Evolutionary conservation across 2,113 vertebrate species (phyloP).

Genomic region (Pavo muticus): DNA sequence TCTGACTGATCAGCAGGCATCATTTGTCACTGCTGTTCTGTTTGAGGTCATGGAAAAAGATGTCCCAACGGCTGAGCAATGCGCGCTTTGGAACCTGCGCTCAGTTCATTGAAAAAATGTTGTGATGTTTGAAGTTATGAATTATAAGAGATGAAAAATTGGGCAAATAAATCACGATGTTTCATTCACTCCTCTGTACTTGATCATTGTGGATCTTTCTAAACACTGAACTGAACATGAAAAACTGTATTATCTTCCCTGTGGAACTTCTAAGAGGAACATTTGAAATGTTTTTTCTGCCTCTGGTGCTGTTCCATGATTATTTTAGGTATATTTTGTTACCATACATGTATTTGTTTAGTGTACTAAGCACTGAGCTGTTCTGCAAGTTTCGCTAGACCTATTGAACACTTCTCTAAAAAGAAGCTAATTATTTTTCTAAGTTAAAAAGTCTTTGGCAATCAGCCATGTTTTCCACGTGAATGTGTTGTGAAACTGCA

Average conservation of each 20-base stretch:
- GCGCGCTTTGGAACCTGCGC: not conserved
- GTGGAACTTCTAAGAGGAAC: not conserved
- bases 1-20: rapidly evolving
- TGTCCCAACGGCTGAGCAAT: rapidly evolving
- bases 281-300: not conserved
- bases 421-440: not conserved
- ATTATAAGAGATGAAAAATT: constrained; percentile 3
- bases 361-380: not conserved
- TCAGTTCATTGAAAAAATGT: not conserved
- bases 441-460: not conserved
- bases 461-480: not conserved
- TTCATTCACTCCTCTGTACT: not conserved
- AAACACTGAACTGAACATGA: not conserved
- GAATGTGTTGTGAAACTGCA: not conserved
- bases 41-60: not conserved
- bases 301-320: rapidly evolving
- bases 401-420: not conserved
- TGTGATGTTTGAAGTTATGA: not conserved
- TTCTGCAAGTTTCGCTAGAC: not conserved
- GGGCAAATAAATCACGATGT: not conserved
- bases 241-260: rapidly evolving
- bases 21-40: not conserved
- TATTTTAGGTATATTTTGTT: not conserved
- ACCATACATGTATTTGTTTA: not conserved
- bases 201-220: not conserved